Evolutionary conservation across 2,888 invertebrate genomes (phyloP).

Genomic region (Plebejus melissa): DNA sequence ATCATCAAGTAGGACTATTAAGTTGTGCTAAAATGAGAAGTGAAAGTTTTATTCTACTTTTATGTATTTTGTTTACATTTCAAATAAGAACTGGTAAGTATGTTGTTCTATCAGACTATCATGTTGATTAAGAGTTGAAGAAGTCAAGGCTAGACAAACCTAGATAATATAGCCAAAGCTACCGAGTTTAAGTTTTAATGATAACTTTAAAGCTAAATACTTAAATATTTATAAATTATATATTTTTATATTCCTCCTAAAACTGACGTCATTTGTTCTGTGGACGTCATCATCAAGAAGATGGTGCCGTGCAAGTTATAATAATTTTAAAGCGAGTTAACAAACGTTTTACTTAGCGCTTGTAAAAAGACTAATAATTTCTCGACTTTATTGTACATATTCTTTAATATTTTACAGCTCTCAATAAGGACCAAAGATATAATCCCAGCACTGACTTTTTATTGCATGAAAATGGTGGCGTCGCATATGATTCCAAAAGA

Average conservation of each 20-base stretch:
- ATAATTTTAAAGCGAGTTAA: neutral
- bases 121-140: conserved; percentile 34
- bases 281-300: conserved; percentile 5
- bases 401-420: conserved; percentile 45
- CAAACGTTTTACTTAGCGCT: neutral
- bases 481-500: conserved; percentile 46
- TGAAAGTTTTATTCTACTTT: conserved; percentile 29
- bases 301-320: neutral
- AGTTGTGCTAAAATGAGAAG: conserved; percentile 25
- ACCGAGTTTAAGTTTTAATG: neutral
- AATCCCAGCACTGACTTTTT: conserved; percentile 63
- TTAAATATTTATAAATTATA: neutral
- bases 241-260: neutral
- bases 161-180: neutral
- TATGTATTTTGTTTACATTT: conserved; percentile 32
- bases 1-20: neutral
- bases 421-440: conserved; percentile 46
- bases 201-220: neutral
- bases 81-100: conserved; percentile 37
- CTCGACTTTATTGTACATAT: neutral
- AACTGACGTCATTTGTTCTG: conserved; percentile 3
- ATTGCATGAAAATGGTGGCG: conserved; percentile 57
- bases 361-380: neutral
- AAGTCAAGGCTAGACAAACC: conserved; percentile 36
- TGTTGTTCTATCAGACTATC: neutral